These are phyloP conservation scores for Stichopus chloronotus DNA, from an alignment of 35 echinoderm and acorn worm genomes.

Conservation along the genomic window DNA sequence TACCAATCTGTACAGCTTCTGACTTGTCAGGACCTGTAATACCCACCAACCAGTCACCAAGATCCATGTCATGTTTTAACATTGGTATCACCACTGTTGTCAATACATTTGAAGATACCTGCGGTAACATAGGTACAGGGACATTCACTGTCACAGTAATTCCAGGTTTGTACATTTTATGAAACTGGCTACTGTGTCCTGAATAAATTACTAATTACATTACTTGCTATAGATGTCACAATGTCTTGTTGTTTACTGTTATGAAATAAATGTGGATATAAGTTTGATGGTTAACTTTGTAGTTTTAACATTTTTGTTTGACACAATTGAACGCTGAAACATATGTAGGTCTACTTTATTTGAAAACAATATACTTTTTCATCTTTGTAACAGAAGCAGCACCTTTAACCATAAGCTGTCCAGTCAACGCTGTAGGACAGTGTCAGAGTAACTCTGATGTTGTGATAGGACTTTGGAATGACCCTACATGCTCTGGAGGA, in stretches of 20 bases:
- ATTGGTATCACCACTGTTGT: neutral
- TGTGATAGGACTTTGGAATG: slow-evolving; percentile 12
- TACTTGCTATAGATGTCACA: too few species aligned
- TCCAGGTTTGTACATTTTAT: slow-evolving; percentile 3
- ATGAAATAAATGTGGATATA: too few species aligned
- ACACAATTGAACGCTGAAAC: too few species aligned
- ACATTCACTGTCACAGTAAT: slow-evolving; percentile 20
- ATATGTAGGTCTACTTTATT: too few species aligned
- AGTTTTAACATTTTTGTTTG: too few species aligned
- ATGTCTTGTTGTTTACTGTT: too few species aligned
- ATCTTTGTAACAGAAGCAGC: neutral
- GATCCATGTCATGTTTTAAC: neutral
- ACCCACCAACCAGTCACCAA: neutral
- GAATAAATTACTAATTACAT: too few species aligned
- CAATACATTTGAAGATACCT: neutral
- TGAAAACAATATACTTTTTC: too few species aligned
- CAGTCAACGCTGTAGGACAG: neutral
- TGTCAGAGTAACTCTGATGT: neutral
- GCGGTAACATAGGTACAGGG: neutral
- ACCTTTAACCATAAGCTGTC: neutral
- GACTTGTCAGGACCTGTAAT: neutral
- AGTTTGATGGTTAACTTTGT: too few species aligned
- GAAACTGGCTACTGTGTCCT: too few species aligned
- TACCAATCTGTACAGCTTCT: neutral
- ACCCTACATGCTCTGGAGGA: neutral